Conservation (phyloP, 2,113 vertebrate genomes). For the Zootoca vivipara region DNA sequence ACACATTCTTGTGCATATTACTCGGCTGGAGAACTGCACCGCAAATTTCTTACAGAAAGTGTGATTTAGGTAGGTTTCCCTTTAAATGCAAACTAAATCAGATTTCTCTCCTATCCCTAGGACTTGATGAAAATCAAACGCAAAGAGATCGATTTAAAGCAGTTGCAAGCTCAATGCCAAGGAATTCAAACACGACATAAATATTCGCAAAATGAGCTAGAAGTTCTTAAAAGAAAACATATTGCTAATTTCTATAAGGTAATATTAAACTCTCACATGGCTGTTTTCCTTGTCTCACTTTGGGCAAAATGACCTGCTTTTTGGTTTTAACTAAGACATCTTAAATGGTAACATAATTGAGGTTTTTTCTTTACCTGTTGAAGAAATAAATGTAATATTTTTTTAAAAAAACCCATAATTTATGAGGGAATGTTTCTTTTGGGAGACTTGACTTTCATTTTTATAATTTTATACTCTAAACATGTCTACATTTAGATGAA, state of each 20-base stretch:
- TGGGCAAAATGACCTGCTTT: not conserved
- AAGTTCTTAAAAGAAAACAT: constrained; percentile 81
- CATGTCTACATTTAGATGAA: not conserved
- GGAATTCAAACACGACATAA: constrained; percentile 89
- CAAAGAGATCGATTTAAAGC: constrained; percentile 90
- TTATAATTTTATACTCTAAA: not conserved
- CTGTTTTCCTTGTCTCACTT: not conserved
- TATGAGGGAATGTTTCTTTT: not conserved
- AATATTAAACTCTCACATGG: constrained; percentile 16
- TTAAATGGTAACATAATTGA: not conserved
- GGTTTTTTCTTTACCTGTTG: not conserved
- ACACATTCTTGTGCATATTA: too few relatives aligned
- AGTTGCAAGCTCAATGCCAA: constrained; percentile 78
- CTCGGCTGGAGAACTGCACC: too few relatives aligned
- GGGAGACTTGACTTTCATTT: not conserved
- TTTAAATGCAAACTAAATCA: too few relatives aligned
- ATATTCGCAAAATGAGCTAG: constrained; percentile 87
- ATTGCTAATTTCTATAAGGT: constrained; percentile 80
- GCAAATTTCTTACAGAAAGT: too few relatives aligned
- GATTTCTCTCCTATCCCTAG: constrained; percentile 65
- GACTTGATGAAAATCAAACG: constrained; percentile 81
- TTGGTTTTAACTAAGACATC: not conserved
- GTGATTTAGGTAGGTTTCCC: too few relatives aligned
- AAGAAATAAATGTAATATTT: not conserved
- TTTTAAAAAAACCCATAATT: not conserved